Conservation (phyloP, 1,140 invertebrate species). For the Planococcus citri region DNA sequence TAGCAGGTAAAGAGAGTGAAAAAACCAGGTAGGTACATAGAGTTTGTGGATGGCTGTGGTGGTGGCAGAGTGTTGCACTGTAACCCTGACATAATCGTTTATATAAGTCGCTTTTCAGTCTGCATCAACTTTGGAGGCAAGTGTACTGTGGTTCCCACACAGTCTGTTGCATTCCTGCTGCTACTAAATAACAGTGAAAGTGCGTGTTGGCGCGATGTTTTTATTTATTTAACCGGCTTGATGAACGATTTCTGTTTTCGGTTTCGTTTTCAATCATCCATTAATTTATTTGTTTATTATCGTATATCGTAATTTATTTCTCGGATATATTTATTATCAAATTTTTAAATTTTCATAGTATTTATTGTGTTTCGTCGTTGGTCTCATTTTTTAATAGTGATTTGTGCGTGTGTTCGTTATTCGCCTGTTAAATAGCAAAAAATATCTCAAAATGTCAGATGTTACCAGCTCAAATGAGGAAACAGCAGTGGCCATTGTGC, state of each 20-base stretch:
- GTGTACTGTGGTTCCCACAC: slow-evolving; percentile 12
- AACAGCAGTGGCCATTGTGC: not conserved
- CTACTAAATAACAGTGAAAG: slow-evolving; percentile 9
- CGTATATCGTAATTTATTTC: not conserved
- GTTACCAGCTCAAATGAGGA: not conserved
- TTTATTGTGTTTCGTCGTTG: not conserved
- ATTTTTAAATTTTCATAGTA: not conserved
- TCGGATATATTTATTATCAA: not conserved
- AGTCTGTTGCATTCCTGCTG: not conserved
- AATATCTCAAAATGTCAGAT: not conserved
- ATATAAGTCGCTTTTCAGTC: slow-evolving; percentile 15
- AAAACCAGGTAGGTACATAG: too few relatives aligned
- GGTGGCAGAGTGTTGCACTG: not conserved
- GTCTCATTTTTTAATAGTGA: not conserved
- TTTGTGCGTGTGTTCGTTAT: too few relatives aligned
- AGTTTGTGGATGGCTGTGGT: too few relatives aligned
- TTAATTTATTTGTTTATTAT: not conserved
- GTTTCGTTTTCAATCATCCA: too few relatives aligned
- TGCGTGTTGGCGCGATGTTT: not conserved
- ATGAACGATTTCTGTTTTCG: too few relatives aligned
- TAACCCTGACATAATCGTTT: slow-evolving; percentile 20
- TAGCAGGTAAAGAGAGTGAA: too few relatives aligned
- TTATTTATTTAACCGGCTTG: not conserved
- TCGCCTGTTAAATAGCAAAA: too few relatives aligned
- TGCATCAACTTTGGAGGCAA: slow-evolving; percentile 16